Conservation (phyloP, 2,888 invertebrate genomes). For the Callyntrura guangdongensis region DNA sequence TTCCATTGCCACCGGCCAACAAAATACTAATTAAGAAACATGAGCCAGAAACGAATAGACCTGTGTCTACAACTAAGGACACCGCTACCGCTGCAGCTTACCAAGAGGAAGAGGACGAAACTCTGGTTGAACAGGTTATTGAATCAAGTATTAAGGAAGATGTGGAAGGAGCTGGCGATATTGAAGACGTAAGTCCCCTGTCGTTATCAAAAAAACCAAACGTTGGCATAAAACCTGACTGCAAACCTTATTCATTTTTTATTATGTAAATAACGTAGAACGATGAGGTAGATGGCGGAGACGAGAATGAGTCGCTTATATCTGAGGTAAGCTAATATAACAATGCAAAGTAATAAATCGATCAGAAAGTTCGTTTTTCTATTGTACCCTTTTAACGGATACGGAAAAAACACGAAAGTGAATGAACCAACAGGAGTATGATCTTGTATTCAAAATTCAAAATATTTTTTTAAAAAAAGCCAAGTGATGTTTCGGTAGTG, state of each 20-base stretch:
- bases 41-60: constrained; percentile 62
- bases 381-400: too few species aligned
- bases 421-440: background rate
- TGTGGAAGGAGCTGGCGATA: background rate
- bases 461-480: too few species aligned
- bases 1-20: background rate
- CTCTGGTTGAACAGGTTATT: constrained; percentile 47
- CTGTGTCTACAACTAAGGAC: constrained; percentile 20
- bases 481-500: too few species aligned
- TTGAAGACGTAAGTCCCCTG: constrained; percentile 37
- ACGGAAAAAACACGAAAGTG: background rate
- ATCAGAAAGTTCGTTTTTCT: constrained; percentile 7
- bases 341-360: too few species aligned
- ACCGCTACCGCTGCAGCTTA: too few species aligned
- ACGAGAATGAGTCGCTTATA: constrained; percentile 69
- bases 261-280: constrained; percentile 36
- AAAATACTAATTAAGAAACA: constrained; percentile 59
- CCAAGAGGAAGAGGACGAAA: constrained; percentile 71
- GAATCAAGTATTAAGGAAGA: constrained; percentile 70
- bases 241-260: background rate
- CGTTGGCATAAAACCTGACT: background rate
- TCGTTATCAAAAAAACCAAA: background rate
- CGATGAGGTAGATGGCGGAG: constrained; percentile 77
- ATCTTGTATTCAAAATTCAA: too few species aligned
- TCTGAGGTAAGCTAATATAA: constrained; percentile 75